Base-by-base conservation (phyloP, 2,113 vertebrate species). In the Vicugna pacos region DNA sequence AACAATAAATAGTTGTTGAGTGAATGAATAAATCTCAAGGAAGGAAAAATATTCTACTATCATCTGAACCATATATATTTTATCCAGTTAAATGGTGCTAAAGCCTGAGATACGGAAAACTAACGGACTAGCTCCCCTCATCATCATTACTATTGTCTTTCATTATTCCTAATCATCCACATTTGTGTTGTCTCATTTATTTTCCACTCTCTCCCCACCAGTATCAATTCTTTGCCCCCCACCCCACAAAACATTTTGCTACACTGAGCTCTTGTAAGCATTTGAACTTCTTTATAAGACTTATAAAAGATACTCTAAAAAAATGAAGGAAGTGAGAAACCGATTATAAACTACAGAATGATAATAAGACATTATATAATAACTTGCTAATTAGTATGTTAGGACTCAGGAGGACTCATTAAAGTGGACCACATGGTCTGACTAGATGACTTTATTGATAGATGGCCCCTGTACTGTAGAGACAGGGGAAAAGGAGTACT, bases 1-100 rank as follows among this genome's bases (percentile, higher is more conserved):
- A 80, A 54, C 8, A 67, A 72, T 64, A 89, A 92, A 28, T 81
- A 79, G 19, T 77, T 95, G n/a, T 80, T 80, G 72, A 72, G n/a
- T 70, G 3, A 84, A 76, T 82, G 85, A 77, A 73, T 70, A 28
- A 88, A 58, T 54, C 24, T 79, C 30, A 77, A 88, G 87, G 6
- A 54, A 62, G 54, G 10, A 5, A 94, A 42, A 62, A 75, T 69
- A 54, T 56, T 67, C 90, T 93, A 48, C 30, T 86, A 2, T 81
- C 13, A 77, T 52, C 87, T 83, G 6, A 82, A 60, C 32, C 3
- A 20, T 72, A 8, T 58, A 15, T 91, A 19, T 91, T 83, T 87
- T 54, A 19, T 58, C 24, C 28, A 88, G 16, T 48, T 72, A 72
- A 89, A 67, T 60, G 48, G 15, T 91, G 7, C 30, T 83, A 73